Conservation (phyloP, 2,888 invertebrate genomes). For the Monochamus alternatus region DNA sequence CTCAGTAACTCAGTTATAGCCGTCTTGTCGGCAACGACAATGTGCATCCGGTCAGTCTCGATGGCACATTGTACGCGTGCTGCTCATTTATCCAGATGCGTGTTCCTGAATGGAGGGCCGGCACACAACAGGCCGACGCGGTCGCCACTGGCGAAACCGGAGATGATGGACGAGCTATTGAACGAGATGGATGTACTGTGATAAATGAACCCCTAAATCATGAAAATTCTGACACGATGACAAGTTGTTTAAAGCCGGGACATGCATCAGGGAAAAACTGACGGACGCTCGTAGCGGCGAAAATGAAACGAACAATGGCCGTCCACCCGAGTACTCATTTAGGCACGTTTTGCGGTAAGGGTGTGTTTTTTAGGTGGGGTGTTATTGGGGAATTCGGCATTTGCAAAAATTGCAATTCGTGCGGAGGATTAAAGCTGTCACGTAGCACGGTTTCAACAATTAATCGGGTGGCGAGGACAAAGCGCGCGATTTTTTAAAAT, state of each 20-base stretch:
- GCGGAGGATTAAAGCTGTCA: not conserved
- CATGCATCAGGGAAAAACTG: constrained; percentile 55
- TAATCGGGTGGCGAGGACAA: too few species aligned
- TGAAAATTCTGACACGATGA: constrained; percentile 57
- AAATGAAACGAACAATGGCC: constrained; percentile 45
- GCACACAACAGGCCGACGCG: constrained; percentile 21
- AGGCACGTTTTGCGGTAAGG: constrained; percentile 36
- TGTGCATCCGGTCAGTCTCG: not conserved
- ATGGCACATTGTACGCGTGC: constrained; percentile 1
- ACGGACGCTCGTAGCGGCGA: constrained; percentile 45
- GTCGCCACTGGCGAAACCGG: constrained; percentile 20
- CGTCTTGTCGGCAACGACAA: not conserved
- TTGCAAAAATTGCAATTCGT: constrained; percentile 6
- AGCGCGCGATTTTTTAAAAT: too few species aligned
- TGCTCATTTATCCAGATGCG: constrained; percentile 15
- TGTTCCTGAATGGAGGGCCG: constrained; percentile 12
- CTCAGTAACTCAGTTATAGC: too few species aligned
- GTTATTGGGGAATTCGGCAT: constrained; percentile 6
- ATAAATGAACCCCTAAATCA: constrained; percentile 61
- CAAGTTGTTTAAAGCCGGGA: constrained; percentile 58
- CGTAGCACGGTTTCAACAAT: not conserved
- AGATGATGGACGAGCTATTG: constrained; percentile 63
- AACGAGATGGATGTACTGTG: constrained; percentile 58
- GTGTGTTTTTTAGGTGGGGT: not conserved
- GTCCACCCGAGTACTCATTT: constrained; percentile 42